Conservation (phyloP, 2,113 vertebrate species). For the Poeciliopsis prolifica region DNA sequence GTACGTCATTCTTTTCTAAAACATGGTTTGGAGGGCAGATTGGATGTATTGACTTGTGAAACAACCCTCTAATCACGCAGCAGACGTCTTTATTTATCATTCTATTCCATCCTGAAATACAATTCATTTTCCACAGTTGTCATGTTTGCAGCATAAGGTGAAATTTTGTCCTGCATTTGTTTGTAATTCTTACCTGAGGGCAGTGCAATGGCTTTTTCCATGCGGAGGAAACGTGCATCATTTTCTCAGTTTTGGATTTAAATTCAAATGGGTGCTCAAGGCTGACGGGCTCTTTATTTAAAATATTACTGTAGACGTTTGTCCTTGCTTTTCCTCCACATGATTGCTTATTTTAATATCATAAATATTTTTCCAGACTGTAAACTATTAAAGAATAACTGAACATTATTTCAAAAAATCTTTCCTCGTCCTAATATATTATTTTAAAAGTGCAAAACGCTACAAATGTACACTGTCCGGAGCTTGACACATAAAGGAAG, state of each 20-base stretch:
- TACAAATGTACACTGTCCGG: too few relatives aligned
- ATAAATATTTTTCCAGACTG: background rate
- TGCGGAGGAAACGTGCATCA: background rate
- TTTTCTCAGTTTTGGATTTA: background rate
- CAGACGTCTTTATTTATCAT: conserved; percentile 19
- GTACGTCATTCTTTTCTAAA: conserved; percentile 35
- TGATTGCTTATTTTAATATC: background rate
- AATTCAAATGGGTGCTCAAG: conserved; percentile 1
- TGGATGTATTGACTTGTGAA: conserved; percentile 67
- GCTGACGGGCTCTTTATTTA: conserved; percentile 13
- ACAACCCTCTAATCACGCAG: conserved; percentile 12
- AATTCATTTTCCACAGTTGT: conserved; percentile 27
- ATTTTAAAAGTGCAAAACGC: background rate
- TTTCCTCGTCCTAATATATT: background rate
- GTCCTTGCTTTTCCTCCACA: background rate
- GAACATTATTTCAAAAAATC: background rate
- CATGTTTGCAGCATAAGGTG: conserved; percentile 14
- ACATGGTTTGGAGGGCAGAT: conserved; percentile 15
- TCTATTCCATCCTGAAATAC: background rate
- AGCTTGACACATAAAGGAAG: background rate
- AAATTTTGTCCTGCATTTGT: background rate
- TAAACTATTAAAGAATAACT: background rate
- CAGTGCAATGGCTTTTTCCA: background rate
- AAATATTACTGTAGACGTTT: background rate
- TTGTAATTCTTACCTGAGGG: conserved; percentile 16